Evolutionary conservation across 2,888 invertebrate species (phyloP), one percentile per base, ranked within the genome.

Genomic region (Lapara coniferarum): DNA sequence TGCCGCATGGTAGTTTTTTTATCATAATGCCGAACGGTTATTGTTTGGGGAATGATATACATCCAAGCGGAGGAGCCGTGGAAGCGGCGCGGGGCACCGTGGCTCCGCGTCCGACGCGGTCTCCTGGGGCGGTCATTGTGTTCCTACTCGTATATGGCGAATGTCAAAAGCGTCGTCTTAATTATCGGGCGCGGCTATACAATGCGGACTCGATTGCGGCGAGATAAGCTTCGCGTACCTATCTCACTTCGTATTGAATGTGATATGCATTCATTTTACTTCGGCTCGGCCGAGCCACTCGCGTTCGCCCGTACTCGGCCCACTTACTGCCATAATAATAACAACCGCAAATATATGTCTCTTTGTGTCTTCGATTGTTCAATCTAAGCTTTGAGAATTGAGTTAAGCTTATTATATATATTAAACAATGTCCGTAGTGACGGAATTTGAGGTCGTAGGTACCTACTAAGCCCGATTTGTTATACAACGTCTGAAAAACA

Each of bases 121-220:
- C 89, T 91, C 92, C 91, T 88, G 92, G 88, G 89, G 92, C 92
- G 90, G 87, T 92, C 92, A 93, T 93, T 93, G 93, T 93, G 89
- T 91, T 92, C 93, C 90, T 93, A 37, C 37, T 37, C 37, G 37
- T 37, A 92, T 93, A 93, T 91, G 93, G 93, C 88, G 91, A 93
- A 92, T 92, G 93, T 93, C 93, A 93, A 93, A 93, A 93, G 87
- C 91, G 90, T 93, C 92, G 93, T 93, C 93, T 93, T 93, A 93
- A 93, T 93, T 93, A 93, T 93, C 93, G 88, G 91, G 89, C 86
- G 89, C 90, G 88, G 90, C 89, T 81, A 89, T 87, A 93, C 93
- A 93, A 93, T 92, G 91, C 91, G 86, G 88, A 88, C 88, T 89
- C 90, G 93, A 93, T 93, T 88, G 93, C 92, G 91, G 79, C 85